Percentiles rank a stretch among this genome's conserved stretches.
phyloP scores from a whole-genome alignment of 1,140 invertebrate genomes.

The Odontomachus brunneus region DNA sequence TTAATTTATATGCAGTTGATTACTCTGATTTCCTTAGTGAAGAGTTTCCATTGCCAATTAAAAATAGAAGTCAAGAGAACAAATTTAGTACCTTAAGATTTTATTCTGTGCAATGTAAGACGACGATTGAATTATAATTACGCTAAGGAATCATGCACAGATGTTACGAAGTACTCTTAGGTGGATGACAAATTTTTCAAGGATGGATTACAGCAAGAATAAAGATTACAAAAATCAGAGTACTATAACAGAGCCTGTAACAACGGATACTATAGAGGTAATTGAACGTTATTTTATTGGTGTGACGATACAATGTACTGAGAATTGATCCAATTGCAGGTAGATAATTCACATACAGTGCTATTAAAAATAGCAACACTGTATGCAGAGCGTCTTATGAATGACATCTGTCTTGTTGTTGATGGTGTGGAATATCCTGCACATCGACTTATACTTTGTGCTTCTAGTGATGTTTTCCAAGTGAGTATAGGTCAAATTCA shows the following conservation, averaged over 20 bases:
- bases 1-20: background rate
- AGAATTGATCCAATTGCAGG: conserved; percentile 82
- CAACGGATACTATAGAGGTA: conserved; percentile 75
- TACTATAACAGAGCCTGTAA: conserved; percentile 46
- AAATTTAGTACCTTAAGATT: background rate
- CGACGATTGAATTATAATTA: conserved; percentile 26
- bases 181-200: conserved; percentile 74
- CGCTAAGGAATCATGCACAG: conserved; percentile 71
- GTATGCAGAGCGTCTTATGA: conserved; percentile 94
- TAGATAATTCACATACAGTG: conserved; percentile 93
- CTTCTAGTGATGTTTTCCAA: conserved; percentile 98
- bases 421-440: conserved; percentile 93
- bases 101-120: background rate
- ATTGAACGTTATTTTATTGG: background rate
- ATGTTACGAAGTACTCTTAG: conserved; percentile 73
- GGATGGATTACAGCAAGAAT: conserved; percentile 63
- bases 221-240: conserved; percentile 19
- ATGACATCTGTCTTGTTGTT: conserved; percentile 93
- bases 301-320: background rate
- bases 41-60: background rate
- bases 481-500: conserved; percentile 82
- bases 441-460: conserved; percentile 96
- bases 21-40: background rate
- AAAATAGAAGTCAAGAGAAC: background rate
- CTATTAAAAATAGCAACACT: conserved; percentile 92